Evolutionary conservation across 2,888 invertebrate genomes (phyloP), one percentile per base, ranked within the genome.

Genomic region (Hedya salicella): DNA sequence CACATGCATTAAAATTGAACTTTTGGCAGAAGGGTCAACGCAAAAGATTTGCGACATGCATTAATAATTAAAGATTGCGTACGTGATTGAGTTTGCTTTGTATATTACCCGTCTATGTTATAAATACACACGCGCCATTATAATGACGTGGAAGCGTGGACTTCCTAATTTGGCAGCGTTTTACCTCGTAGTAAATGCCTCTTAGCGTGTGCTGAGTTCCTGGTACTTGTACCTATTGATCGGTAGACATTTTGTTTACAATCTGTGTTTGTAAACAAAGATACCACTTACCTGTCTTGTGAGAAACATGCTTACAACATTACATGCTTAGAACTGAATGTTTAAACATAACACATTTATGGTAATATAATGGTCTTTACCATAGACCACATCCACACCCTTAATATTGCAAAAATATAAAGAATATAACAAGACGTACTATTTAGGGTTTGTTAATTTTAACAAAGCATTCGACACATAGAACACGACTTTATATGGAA

Each of bases 221-320:
- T 87, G 75, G 85, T 87, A 85, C 78, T 56, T 70, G 69, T 70
- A 72, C 73, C 66, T 77, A 78, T 78, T 75, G 78, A 79, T 77
- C 76, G 78, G 77, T 72, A 73, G 76, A 75, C 75, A 75, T 76
- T 73, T 75, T 75, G 75, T 74, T 75, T 73, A 74, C 68, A 19
- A 67, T 62, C 59, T 66, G 13, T 78, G 77, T 77, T 79, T 75
- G 73, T 77, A 78, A 78, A 77, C 77, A 80, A 68, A 42, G 59
- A 46, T 52, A n/a, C 53, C 13, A 16, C 36, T 49, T 48, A 30
- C 19, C 52, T 42, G 42, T 49, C 39, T 63, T 54, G n/a, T 39
- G 42, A 14, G 36, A 59, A 49, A 30, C 8, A 56, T n/a, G 14
- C 17, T 14, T 14, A 30, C 25, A 25, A 25, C 25, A 25, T 25